Percentiles rank a stretch among this genome's conserved stretches.
phyloP scores from a whole-genome alignment of 2,113 vertebrate species.

The Cynoglossus semilaevis region DNA sequence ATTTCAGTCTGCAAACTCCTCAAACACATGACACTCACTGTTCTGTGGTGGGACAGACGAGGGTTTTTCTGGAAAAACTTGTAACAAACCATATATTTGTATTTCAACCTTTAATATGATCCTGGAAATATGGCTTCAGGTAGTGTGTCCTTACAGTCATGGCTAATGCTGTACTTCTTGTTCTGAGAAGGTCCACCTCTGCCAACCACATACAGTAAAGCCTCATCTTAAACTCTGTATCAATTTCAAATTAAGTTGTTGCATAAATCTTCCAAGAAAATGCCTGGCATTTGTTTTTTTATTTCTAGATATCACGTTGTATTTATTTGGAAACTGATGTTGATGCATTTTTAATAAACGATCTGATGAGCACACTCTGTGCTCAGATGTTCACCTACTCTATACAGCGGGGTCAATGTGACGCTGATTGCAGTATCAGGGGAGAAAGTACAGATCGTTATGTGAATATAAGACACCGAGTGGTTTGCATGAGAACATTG shows the following conservation, averaged over 20 bases:
- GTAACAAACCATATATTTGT: too few species aligned
- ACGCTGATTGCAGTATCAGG: constrained; percentile 23
- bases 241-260: background rate
- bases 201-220: background rate
- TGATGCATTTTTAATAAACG: constrained; percentile 5
- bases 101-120: background rate
- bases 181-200: background rate
- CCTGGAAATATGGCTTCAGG: background rate
- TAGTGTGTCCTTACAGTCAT: background rate
- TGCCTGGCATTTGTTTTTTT: background rate
- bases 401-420: constrained; percentile 16
- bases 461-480: constrained; percentile 41
- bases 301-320: constrained; percentile 1
- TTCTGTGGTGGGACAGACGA: too few species aligned
- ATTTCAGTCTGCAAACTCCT: constrained; percentile 23
- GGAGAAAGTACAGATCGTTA: constrained; percentile 37
- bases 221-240: background rate
- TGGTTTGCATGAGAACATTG: constrained; percentile 37
- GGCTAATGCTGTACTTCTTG: background rate
- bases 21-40: too few species aligned
- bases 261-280: background rate
- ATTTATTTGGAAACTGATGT: background rate
- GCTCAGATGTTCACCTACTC: constrained; percentile 16
- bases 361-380: constrained; percentile 12
- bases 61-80: too few species aligned